phyloP scores from a whole-genome alignment of 2,113 vertebrate genomes.

The Myxocyprinus asiaticus region DNA sequence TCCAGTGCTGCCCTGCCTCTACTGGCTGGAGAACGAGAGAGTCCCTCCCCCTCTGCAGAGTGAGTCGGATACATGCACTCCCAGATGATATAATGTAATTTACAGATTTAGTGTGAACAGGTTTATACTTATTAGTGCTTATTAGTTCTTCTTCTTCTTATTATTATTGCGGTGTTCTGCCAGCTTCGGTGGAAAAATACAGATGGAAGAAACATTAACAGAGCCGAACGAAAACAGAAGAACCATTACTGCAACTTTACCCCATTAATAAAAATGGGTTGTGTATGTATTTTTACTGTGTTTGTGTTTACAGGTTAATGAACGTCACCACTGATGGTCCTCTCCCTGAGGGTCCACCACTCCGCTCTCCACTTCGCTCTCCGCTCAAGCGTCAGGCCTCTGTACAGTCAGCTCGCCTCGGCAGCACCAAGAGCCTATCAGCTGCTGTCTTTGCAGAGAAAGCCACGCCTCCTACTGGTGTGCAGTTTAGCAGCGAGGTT shows the following conservation, averaged over 20 bases:
- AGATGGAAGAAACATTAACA: too few species aligned
- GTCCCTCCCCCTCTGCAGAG: constrained; percentile 82
- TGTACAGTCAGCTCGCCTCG: constrained; percentile 87
- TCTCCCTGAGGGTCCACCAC: constrained; percentile 78
- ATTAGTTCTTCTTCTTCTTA: not conserved
- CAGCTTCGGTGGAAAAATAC: too few species aligned
- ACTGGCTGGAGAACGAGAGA: constrained; percentile 87
- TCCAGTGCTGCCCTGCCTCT: constrained; percentile 92
- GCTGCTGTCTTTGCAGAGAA: constrained; percentile 91
- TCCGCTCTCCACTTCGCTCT: constrained; percentile 89
- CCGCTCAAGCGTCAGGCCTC: constrained; percentile 90
- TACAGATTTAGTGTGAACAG: not conserved
- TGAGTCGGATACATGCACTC: constrained; percentile 66
- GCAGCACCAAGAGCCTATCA: constrained; percentile 94
- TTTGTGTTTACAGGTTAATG: constrained; percentile 68
- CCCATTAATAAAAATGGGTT: too few species aligned
- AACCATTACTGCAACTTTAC: too few species aligned
- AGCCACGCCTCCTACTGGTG: constrained; percentile 81
- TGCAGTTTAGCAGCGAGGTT: constrained; percentile 94
- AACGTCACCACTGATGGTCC: constrained; percentile 78
- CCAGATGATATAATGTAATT: not conserved
- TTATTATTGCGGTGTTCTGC: too few species aligned
- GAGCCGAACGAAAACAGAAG: too few species aligned
- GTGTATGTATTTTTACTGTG: not conserved
- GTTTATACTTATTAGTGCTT: not conserved